phyloP scores from a whole-genome alignment of 2,888 invertebrate genomes.

The Altica lythri region DNA sequence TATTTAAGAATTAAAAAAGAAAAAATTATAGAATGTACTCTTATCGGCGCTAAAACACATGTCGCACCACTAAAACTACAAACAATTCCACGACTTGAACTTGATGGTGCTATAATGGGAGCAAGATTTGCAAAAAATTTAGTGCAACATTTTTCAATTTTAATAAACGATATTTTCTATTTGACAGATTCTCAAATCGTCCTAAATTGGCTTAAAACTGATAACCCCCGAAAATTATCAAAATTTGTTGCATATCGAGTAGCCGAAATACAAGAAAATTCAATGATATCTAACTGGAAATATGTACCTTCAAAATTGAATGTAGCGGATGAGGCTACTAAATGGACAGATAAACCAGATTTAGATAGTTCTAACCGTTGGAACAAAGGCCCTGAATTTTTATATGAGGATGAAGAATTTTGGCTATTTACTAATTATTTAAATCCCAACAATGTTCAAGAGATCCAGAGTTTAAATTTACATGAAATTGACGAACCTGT shows the following conservation, averaged over 20 bases:
- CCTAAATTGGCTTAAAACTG: conserved; percentile 38
- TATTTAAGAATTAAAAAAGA: not conserved
- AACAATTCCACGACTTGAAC: conserved; percentile 37
- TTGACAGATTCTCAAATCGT: conserved; percentile 44
- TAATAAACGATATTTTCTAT: conserved; percentile 27
- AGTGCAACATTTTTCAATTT: conserved; percentile 27
- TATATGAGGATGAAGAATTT: not conserved
- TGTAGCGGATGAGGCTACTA: conserved; percentile 39
- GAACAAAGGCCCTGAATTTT: conserved; percentile 13
- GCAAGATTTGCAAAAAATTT: conserved; percentile 22
- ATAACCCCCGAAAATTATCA: conserved; percentile 38
- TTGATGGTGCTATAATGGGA: conserved; percentile 37
- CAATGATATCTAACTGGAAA: conserved; percentile 35
- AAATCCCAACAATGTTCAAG: no score
- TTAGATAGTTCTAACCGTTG: not conserved
- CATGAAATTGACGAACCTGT: no score
- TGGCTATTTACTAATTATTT: not conserved
- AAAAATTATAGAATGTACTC: conserved; percentile 10
- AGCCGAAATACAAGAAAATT: conserved; percentile 33
- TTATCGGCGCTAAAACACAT: conserved; percentile 37
- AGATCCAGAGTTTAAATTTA: no score
- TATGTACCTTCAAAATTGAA: conserved; percentile 39
- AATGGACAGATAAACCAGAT: conserved; percentile 11
- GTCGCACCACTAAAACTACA: conserved; percentile 40
- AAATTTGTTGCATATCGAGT: conserved; percentile 40